Conservation (phyloP, 2,113 vertebrate species). For the Procapra przewalskii region DNA sequence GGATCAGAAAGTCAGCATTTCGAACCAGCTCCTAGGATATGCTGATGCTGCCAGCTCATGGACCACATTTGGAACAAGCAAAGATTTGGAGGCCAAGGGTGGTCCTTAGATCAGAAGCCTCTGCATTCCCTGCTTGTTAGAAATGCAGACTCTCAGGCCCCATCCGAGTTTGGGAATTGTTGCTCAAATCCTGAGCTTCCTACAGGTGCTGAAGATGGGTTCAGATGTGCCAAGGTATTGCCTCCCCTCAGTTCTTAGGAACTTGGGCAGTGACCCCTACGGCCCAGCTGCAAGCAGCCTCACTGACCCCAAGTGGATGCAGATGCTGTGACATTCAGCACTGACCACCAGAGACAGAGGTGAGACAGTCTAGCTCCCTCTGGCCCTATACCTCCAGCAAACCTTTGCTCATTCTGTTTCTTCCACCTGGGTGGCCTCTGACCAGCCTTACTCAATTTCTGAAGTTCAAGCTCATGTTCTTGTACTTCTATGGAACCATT, state of each 20-base stretch:
- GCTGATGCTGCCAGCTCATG: neutral
- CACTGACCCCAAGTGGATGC: neutral
- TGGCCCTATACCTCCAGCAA: neutral
- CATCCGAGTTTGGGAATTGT: neutral
- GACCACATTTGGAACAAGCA: neutral
- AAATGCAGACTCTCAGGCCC: neutral
- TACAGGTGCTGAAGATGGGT: neutral
- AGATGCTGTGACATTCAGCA: neutral
- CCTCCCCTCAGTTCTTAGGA: neutral
- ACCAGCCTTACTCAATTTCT: neutral
- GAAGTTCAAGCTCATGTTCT: neutral
- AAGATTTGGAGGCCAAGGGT: neutral
- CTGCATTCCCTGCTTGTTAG: neutral
- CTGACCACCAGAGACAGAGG: neutral
- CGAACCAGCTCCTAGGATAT: neutral
- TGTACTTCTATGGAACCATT: neutral
- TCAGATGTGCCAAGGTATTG: neutral
- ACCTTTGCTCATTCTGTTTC: neutral
- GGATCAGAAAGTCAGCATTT: neutral
- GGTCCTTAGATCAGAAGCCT: neutral
- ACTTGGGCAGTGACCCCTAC: neutral
- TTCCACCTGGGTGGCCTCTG: neutral
- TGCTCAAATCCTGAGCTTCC: neutral
- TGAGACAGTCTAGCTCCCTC: neutral
- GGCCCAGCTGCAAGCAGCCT: neutral